Conservation (phyloP, 2,797 vertebrate genomes). For the Myotis daubentonii region DNA sequence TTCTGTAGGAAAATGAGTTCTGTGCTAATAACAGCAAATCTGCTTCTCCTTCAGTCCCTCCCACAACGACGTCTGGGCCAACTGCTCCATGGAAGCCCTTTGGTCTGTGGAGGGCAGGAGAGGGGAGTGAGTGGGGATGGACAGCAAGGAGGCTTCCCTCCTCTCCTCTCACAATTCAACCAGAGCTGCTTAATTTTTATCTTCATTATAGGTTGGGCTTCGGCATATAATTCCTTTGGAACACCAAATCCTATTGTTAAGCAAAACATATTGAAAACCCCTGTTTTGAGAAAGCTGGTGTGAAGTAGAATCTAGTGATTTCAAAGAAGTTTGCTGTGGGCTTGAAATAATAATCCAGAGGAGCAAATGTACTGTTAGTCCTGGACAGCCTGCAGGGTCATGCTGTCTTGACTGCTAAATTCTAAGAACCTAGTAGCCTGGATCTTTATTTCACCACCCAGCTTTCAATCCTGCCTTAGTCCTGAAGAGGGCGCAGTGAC, state of each 20-base stretch:
- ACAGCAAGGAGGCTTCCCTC: neutral
- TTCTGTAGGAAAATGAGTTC: neutral
- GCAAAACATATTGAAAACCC: neutral
- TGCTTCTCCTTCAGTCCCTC: neutral
- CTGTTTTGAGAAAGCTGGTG: neutral
- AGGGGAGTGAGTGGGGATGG: too few species aligned
- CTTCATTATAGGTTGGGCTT: neutral
- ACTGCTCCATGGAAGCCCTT: neutral
- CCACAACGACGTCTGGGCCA: neutral
- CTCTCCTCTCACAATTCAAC: neutral
- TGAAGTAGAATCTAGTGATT: neutral
- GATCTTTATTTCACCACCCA: neutral
- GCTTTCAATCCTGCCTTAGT: neutral
- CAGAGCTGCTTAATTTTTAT: neutral
- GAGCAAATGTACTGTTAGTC: neutral
- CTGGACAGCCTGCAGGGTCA: neutral
- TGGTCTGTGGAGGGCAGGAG: neutral
- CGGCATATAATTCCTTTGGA: conserved; percentile 21
- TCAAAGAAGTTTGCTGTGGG: neutral
- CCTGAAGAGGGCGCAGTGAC: neutral
- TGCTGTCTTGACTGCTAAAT: neutral
- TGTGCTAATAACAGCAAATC: neutral
- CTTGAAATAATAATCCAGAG: neutral
- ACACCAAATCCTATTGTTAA: neutral
- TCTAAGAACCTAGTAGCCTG: neutral